Evolutionary conservation across 1,140 invertebrate species (phyloP).

Genomic region (Lordiphosa mommai): DNA sequence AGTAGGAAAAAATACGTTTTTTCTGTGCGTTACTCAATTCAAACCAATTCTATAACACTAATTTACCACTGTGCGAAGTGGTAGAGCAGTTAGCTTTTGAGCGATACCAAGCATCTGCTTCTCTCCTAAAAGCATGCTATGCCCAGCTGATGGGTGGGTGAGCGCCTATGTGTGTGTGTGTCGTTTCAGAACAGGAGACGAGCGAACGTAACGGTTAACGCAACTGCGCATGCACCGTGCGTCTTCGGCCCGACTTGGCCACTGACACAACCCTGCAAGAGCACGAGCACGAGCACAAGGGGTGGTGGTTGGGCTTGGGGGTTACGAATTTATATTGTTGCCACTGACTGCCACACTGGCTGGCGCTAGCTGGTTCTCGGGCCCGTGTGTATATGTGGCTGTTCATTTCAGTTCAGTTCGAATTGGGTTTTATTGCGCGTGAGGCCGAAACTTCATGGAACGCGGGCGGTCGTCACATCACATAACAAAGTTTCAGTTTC

Average conservation of each 20-base stretch:
- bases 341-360: conserved; percentile 5
- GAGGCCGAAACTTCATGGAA: conserved; percentile 46
- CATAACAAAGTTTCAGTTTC: conserved; percentile 44
- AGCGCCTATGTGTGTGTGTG: too few relatives aligned
- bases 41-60: too few relatives aligned
- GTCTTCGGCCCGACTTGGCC: too few relatives aligned
- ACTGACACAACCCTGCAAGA: too few relatives aligned
- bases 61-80: too few relatives aligned
- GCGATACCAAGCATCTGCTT: neutral
- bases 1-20: too few relatives aligned
- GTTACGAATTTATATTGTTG: conserved; percentile 9
- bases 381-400: conserved; percentile 37
- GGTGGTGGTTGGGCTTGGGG: conserved; percentile 7
- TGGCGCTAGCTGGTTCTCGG: neutral
- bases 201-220: neutral
- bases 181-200: neutral
- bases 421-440: conserved; percentile 53
- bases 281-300: neutral
- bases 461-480: conserved; percentile 31
- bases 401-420: conserved; percentile 54
- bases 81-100: neutral
- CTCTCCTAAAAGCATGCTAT: conserved; percentile 8
- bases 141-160: conserved; percentile 1
- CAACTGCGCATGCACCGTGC: neutral
- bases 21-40: too few relatives aligned